A percentile compares a stretch with the other conserved stretches of the same genome.
These are phyloP conservation scores for Lasioglossum zephyrum DNA, from an alignment of 2,888 invertebrate genomes.

Conservation along the genomic window DNA sequence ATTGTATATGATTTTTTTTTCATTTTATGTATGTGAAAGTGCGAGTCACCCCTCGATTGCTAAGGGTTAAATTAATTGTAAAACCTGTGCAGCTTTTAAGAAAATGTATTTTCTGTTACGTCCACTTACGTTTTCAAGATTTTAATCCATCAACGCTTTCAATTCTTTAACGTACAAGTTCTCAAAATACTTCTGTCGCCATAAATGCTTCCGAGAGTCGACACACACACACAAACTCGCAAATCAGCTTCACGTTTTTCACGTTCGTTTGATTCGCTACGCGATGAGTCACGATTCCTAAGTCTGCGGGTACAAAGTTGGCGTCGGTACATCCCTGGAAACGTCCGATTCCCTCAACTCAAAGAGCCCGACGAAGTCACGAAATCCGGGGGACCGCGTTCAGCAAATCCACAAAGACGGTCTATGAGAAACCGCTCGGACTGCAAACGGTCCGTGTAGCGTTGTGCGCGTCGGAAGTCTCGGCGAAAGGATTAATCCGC, in stretches of 20 bases:
- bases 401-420: not conserved
- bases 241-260: not conserved
- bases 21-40: no score
- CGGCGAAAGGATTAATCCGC: slow-evolving; percentile 12
- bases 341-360: not conserved
- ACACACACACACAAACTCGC: no score
- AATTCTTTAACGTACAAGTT: not conserved
- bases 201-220: not conserved
- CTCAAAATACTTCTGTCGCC: not conserved
- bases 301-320: not conserved
- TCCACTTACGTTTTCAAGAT: no score
- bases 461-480: not conserved
- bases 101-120: no score
- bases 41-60: no score
- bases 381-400: not conserved
- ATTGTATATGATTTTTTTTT: no score
- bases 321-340: not conserved
- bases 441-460: not conserved
- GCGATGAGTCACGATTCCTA: not conserved
- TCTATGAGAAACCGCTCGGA: not conserved
- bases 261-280: not conserved
- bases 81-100: not conserved
- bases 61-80: not conserved
- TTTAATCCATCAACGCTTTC: no score
- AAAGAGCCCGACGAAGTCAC: not conserved